Conservation (phyloP, 2,113 vertebrate species). For the Mirza zaza region DNA sequence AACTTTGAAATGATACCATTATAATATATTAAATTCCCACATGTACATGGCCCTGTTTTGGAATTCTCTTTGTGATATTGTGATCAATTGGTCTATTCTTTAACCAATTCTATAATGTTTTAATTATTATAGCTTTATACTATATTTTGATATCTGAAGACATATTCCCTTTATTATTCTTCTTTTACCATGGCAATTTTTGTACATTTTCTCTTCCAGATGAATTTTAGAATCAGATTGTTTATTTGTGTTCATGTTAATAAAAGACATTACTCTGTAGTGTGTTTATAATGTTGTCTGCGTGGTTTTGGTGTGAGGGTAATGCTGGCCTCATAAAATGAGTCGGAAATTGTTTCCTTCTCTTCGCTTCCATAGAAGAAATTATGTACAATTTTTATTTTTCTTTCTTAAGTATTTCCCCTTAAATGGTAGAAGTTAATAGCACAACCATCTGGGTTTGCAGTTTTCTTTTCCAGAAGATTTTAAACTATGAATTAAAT, state of each 20-base stretch:
- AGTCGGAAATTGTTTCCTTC: not conserved
- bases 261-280: not conserved
- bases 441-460: not conserved
- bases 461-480: not conserved
- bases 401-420: not conserved
- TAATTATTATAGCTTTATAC: not conserved
- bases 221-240: not conserved
- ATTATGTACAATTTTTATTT: not conserved
- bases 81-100: not conserved
- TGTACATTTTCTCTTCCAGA: not conserved
- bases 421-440: not conserved
- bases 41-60: not conserved
- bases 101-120: not conserved
- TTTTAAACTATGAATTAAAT: not conserved
- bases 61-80: not conserved
- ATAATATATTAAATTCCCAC: not conserved
- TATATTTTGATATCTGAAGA: not conserved
- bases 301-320: not conserved
- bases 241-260: not conserved
- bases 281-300: not conserved
- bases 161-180: not conserved
- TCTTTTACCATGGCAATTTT: not conserved
- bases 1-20: not conserved
- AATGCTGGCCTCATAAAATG: not conserved
- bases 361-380: not conserved